Evolutionary conservation across 2,797 vertebrate species (phyloP), one percentile per base, ranked within the genome.

Genomic region (Mormyrops boulengeri): DNA sequence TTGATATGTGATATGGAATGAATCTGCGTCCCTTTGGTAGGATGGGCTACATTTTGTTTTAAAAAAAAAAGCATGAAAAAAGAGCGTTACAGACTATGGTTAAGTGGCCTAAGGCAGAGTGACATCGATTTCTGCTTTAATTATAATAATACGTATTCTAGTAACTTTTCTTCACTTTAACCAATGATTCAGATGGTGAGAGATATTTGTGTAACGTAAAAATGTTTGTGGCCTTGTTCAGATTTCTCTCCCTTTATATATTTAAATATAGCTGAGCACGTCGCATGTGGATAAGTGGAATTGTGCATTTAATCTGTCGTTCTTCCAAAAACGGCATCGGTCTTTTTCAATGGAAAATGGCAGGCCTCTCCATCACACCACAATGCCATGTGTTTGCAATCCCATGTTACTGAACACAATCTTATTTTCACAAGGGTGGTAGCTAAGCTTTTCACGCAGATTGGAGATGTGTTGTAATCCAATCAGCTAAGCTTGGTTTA

Each of bases 1-100:
- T 96, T 95, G 96, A 94, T 91, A 96, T 96, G 94, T 94, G 93
- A 96, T 96, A 93, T 93, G 91, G 95, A 96, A 96, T 97, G 96
- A 96, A 97, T 97, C 96, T 94, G 94, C 95, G 94, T 96, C 95
- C 94, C 94, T 95, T 91, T 90, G 60, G 86, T 90, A 93, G 94
- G 95, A 93, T 93, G 94, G 92, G 50, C 12, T 87, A 92, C 92
- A 96, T 93, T 93, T 93, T 95, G 91, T 90, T 90, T 93, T 93
- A 92, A 92, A 94, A 94, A 95, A 93, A 6, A 93, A 92, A 93
- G 93, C 92, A 89, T 92, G 93, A 92, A 94, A 93, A 92, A 94
- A 95, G 93, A 90, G 93, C 91, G 94, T 94, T 93, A 93, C 92
- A 92, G 93, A 92, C 93, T 91, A 94, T 94, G 94, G 93, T 92